Evolutionary conservation across 1,140 invertebrate genomes (phyloP), one percentile per base, ranked within the genome.

Genomic region (Habropoda laboriosa): DNA sequence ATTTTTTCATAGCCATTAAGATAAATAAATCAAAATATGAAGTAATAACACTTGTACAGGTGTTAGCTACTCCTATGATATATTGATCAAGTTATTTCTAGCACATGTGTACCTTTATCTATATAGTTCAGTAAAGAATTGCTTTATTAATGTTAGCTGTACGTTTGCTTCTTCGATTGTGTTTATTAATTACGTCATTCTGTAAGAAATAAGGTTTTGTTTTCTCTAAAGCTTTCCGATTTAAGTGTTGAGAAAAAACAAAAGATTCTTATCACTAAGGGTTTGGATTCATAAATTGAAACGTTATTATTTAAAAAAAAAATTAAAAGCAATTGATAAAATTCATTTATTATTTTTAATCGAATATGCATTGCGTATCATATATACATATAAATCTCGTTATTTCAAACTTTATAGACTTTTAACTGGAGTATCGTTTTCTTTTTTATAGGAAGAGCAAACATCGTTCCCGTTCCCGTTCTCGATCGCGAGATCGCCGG

Each of bases 391-490:
- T n/a, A n/a, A n/a, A n/a, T n/a, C n/a, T n/a, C n/a, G n/a, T n/a
- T n/a, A n/a, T n/a, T n/a, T n/a, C n/a, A n/a, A n/a, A n/a, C n/a
- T n/a, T n/a, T n/a, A n/a, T n/a, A n/a, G n/a, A n/a, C n/a, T n/a
- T n/a, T n/a, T n/a, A n/a, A n/a, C n/a, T n/a, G n/a, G n/a, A 35
- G 35, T 58, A 8, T 51, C 21, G 13, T n/a, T 58, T 40, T 71
- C 38, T 86, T 72, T 67, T 87, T 92, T 91, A 75, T 87, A 93
- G 92, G 78, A 94, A 93, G 81, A 93, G 86, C 84, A 93, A 92
- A 82, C 92, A 93, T 79, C 92, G 93, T 7, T 93, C 93, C 40
- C 91, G 93, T 55, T 92, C 92, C 35, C 90, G 93, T 73, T 93
- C 92, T 42, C 90, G 90, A 68, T 93, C 93, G 18, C 87, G 91